Conservation (phyloP, 1,140 invertebrate species). For the Caenorhabditis inopinata region DNA sequence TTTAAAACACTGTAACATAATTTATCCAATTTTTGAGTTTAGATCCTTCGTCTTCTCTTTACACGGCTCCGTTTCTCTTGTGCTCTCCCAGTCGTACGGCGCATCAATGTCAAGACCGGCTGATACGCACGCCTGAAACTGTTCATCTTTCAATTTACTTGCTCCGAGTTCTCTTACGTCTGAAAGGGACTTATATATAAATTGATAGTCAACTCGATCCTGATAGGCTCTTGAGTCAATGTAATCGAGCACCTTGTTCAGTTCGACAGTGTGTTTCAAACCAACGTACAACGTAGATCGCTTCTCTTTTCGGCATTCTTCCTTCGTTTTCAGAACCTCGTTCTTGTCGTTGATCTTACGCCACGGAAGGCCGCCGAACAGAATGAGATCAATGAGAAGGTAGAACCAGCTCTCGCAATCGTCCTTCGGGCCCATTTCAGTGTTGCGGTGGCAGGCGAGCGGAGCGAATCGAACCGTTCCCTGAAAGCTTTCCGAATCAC, state of each 20-base stretch:
- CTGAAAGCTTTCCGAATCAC: conserved; percentile 10
- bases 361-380: conserved; percentile 39
- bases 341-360: not conserved
- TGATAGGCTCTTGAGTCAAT: conserved; percentile 43
- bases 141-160: no score
- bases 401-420: conserved; percentile 37
- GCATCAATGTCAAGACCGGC: no score
- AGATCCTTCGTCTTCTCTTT: no score
- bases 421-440: conserved; percentile 25
- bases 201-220: conserved; percentile 41
- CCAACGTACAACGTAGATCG: conserved; percentile 7
- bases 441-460: conserved; percentile 32
- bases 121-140: no score
- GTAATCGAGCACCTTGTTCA: conserved; percentile 45
- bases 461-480: conserved; percentile 42
- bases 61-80: no score
- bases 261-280: not conserved
- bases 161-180: no score
- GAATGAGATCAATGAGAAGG: conserved; percentile 35
- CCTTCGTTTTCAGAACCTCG: conserved; percentile 9
- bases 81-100: no score
- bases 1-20: no score
- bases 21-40: no score
- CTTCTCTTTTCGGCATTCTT: conserved; percentile 24
- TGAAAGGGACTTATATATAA: conserved; percentile 29